phyloP scores from a whole-genome alignment of 2,113 vertebrate species.

The Ictalurus furcatus region DNA sequence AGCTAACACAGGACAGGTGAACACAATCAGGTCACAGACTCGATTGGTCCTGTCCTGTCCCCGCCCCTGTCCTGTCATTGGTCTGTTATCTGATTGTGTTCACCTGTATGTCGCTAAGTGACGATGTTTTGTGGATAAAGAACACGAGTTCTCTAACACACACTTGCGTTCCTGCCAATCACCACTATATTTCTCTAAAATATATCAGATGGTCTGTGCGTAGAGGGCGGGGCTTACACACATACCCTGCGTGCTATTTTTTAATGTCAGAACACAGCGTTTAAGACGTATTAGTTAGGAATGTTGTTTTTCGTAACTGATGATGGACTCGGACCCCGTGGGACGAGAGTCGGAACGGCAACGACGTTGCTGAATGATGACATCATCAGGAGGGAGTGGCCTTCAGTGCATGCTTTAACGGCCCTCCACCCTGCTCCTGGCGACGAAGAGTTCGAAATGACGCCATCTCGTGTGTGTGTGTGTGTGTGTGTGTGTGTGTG shows the following conservation, averaged over 20 bases:
- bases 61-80: background rate
- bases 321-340: background rate
- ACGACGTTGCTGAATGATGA: constrained; percentile 17
- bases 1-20: background rate
- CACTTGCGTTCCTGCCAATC: no score
- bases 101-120: background rate
- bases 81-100: background rate
- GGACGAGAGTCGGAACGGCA: background rate
- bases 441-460: constrained; percentile 20
- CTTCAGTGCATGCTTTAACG: constrained; percentile 41
- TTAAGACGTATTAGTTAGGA: background rate
- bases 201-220: background rate
- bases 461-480: constrained; percentile 11
- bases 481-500: constrained; percentile 39
- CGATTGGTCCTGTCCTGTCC: background rate
- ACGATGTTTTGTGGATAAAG: background rate
- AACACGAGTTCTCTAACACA: no score
- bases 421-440: constrained; percentile 48
- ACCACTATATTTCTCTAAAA: no score
- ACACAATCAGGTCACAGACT: background rate
- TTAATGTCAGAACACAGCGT: background rate
- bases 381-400: constrained; percentile 37
- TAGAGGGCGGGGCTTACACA: background rate
- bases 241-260: background rate
- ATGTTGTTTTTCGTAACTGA: background rate